Evolutionary conservation across 2,888 invertebrate genomes (phyloP).

Genomic region (Lydus trimaculatus): DNA sequence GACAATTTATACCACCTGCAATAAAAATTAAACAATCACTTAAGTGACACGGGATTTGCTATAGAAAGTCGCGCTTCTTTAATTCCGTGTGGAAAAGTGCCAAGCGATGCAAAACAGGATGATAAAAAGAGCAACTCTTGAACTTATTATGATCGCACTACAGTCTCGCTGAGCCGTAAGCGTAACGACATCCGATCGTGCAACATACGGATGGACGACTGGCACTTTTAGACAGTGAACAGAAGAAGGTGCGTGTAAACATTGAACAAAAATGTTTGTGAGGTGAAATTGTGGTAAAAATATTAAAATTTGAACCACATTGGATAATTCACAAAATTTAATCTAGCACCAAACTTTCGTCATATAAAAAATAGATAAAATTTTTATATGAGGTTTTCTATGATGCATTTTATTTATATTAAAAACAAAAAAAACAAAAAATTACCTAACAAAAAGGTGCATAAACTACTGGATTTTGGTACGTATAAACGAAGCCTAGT

Average conservation of each 20-base stretch:
- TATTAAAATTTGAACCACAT: conserved; percentile 18
- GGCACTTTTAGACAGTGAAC: too few species aligned
- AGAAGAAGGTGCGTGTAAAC: too few species aligned
- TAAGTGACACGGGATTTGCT: too few species aligned
- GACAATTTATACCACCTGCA: conserved; percentile 76
- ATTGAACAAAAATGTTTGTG: conserved; percentile 30
- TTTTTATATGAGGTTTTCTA: conserved; percentile 23
- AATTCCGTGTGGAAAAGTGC: too few species aligned
- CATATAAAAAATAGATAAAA: conserved; percentile 11
- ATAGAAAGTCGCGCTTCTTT: too few species aligned
- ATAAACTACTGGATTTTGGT: conserved; percentile 92
- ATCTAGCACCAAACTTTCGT: conserved; percentile 32
- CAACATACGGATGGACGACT: too few species aligned
- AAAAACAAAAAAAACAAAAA: background rate
- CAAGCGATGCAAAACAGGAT: too few species aligned
- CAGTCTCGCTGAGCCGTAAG: too few species aligned
- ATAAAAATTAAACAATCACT: too few species aligned
- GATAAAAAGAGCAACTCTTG: too few species aligned
- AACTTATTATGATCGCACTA: too few species aligned
- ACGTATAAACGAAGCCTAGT: conserved; percentile 92
- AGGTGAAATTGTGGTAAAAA: conserved; percentile 31
- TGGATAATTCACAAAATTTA: conserved; percentile 31
- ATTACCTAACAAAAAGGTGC: conserved; percentile 91
- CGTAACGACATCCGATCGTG: too few species aligned
- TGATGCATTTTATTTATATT: conserved; percentile 18